Evolutionary conservation across 2,113 vertebrate genomes (phyloP), one percentile per base, ranked within the genome.

Genomic region (Heptranchias perlo): DNA sequence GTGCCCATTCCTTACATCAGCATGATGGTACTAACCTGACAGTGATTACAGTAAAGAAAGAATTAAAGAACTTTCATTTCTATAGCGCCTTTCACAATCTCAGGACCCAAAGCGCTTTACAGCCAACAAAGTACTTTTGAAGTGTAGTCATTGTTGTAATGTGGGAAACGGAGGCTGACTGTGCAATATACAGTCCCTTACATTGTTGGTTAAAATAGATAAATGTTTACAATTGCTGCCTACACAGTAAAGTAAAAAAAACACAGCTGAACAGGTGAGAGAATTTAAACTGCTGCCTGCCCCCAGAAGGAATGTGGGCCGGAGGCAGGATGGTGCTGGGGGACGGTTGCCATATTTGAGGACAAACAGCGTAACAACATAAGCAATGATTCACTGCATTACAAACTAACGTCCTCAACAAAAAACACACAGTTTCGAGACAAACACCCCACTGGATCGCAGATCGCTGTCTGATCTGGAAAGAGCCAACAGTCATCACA

Each of bases 181-280:
- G n/a, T 44, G 39, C 39, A 44, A 16, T 16, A 7, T 7, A 35
- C 78, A 82, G n/a, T 82, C 39, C 78, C 39, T 39, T 35, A 78
- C 73, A 76, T 76, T 16, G 97, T 97, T 97, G 98, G 96, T 96
- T 97, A 97, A 97, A n/a, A n/a, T n/a, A n/a, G n/a, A 97, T 98
- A 97, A 97, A 97, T 97, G 97, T 97, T 97, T 97, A 97, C 97
- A 98, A 97, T 97, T 97, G 97, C 98, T 98, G 97, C 97, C 98
- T 97, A 96, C 97, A 96, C 97, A 97, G 94, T 49, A 91, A 96
- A 95, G 96, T 4, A 54, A 97, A 96, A 97, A 96, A 96, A 96
- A 96, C 96, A 96, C 97, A 97, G 97, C 96, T 97, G 14, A 65
- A 47, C 94, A 52, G 39, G 39, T 73, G 31, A 54, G n/a, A 76